Evolutionary conservation across 2,797 vertebrate species (phyloP).

Genomic region (Pseudochirops corinnae): DNA sequence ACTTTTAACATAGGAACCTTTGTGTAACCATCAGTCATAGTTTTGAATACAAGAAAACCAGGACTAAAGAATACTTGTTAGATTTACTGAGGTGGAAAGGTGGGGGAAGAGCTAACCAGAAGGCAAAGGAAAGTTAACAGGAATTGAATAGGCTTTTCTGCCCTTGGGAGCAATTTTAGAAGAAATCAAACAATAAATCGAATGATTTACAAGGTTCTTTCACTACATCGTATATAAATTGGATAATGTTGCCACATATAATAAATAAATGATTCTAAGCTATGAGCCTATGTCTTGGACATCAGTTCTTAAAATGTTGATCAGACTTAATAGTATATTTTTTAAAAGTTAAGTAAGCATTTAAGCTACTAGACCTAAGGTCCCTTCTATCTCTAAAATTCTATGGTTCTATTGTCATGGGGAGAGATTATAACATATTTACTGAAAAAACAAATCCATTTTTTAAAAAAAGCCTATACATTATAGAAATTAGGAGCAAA

Average conservation of each 20-base stretch:
- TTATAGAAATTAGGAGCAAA: constrained; percentile 26
- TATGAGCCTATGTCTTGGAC: constrained; percentile 7
- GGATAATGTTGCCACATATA: constrained; percentile 33
- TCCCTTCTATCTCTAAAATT: neutral
- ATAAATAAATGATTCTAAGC: constrained; percentile 24
- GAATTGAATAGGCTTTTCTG: constrained; percentile 30
- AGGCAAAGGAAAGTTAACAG: constrained; percentile 34
- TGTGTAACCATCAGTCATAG: constrained; percentile 61
- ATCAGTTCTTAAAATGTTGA: constrained; percentile 50
- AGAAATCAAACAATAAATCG: constrained; percentile 49
- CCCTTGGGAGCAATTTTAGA: constrained; percentile 31
- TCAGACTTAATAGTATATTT: constrained; percentile 42
- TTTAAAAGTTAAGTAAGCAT: constrained; percentile 34
- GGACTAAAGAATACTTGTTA: constrained; percentile 64
- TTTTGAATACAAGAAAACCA: constrained; percentile 59
- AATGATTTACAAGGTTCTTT: constrained; percentile 55
- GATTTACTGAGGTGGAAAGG: constrained; percentile 51
- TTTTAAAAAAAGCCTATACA: neutral
- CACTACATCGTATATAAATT: constrained; percentile 28
- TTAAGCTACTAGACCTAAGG: neutral
- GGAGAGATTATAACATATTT: constrained; percentile 41
- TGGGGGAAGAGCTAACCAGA: constrained; percentile 47
- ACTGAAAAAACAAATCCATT: constrained; percentile 51
- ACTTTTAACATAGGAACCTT: constrained; percentile 44
- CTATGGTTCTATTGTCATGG: neutral